Evolutionary conservation across 2,797 vertebrate species (phyloP), one percentile per base, ranked within the genome.

Genomic region (Heliangelus exortis): DNA sequence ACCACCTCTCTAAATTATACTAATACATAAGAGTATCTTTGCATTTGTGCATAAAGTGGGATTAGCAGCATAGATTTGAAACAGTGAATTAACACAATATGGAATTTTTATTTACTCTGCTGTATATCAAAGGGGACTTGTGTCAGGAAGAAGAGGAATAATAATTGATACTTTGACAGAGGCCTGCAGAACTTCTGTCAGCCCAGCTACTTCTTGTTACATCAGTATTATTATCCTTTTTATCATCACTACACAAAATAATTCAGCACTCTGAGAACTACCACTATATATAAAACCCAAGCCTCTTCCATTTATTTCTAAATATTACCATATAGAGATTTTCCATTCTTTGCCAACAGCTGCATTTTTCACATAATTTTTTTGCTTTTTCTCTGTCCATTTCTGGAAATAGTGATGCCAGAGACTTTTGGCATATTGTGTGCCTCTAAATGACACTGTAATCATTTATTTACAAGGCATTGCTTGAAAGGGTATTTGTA

Each of bases 121-220:
- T 86, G 41, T 67, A 54, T 82, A 74, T 82, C 53, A 47, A 82
- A 79, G 62, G 7, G 13, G 20, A 67, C 34, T 74, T 88, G 11
- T 50, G 12, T 76, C 48, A 82, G 71, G 47, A 76, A 80, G 57
- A 69, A 77, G 23, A 81, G 54, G 50, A 78, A 79, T 28, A 75
- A 74, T 39, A 88, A 39, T 5, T 8, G 48, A 62, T 83, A 66
- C 68, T 84, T 90, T 73, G 71, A 69, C 25, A 90, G 74, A 93
- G 48, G 86, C 79, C 72, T 86, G 65, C 10, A 71, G 53, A 87
- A 84, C 84, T 95, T 87, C 63, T 87, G 67, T 50, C 62, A 88
- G 34, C 80, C 57, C 69, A 79, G 50, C 59, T 93, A 65, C 67
- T 80, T 94, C 79, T 84, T 76, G 57, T n/a, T 68, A 65, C 41